Base-by-base conservation (phyloP, 2,113 vertebrate species). In the Crotophaga sulcirostris region DNA sequence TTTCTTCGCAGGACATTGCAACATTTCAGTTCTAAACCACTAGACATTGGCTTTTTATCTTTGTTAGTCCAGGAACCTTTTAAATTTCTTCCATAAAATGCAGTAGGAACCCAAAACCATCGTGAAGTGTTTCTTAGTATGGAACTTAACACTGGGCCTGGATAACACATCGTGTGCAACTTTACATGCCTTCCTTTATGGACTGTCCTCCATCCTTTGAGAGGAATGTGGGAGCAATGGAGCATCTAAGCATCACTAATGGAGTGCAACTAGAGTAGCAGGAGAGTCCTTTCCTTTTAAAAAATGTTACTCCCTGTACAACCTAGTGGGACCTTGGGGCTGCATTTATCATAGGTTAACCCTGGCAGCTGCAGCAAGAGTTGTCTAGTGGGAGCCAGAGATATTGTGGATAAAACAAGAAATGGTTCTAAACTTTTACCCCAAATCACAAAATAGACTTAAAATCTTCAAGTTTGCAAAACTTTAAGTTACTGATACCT, bases 241-340 rank as follows among this genome's bases (percentile, higher is more conserved):
- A 76, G 20, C 90, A 94, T 90, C 85, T 94, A 81, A 91, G 82
- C 87, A 86, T 93, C 85, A 84, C 87, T 93, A 92, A 90, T 5
- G 0, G 84, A 67, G n/a, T 83, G 45, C 72, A 96, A 74, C 38
- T 93, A 45, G 40, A 95, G 84, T 63, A 94, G 69, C 89, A 93
- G 49, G 36, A 93, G 82, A 79, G 59, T 74, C 63, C 52, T 91
- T 93, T 95, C 45, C 54, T 93, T 95, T 95, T 88, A 94, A 96
- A 94, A 96, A 80, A 92, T 92, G 33, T 81, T 94, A 42, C n/a
- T 89, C 36, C 63, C 67, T 80, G 51, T 44, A 70, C 82, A 86
- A 70, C 13, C 9, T 88, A 90, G 74, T 89, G 68, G 75, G 85
- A 90, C 79, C 67, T 83, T 0, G 0, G 79, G 85, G 90, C 72